phyloP scores from a whole-genome alignment of 2,113 vertebrate species.

The Chamaea fasciata region DNA sequence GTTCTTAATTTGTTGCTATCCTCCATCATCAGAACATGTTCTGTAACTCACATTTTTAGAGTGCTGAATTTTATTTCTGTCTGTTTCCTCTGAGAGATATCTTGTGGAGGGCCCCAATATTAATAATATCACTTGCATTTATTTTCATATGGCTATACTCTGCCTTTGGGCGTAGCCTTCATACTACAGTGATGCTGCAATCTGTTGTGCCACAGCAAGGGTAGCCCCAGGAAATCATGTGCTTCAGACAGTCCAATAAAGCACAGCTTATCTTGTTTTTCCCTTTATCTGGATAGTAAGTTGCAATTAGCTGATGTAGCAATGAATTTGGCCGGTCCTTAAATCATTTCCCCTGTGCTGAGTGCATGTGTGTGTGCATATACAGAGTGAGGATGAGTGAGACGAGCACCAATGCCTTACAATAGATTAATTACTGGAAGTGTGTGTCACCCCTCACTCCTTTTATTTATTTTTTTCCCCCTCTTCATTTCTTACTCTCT shows the following conservation, averaged over 20 bases:
- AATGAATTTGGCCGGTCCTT: neutral
- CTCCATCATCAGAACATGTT: neutral
- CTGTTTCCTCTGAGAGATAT: neutral
- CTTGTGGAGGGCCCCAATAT: neutral
- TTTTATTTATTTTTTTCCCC: too few species aligned
- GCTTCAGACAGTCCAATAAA: neutral
- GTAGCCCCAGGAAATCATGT: neutral
- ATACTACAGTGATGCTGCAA: neutral
- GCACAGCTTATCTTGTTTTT: neutral
- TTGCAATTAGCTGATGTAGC: neutral
- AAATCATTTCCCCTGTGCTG: neutral
- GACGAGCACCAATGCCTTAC: neutral
- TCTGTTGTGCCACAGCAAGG: neutral
- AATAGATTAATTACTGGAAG: neutral
- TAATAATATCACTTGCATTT: neutral
- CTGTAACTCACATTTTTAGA: neutral
- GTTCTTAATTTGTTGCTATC: neutral
- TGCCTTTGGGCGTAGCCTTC: neutral
- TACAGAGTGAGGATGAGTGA: neutral
- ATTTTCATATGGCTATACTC: neutral
- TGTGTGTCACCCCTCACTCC: rapidly evolving
- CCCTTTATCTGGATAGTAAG: neutral
- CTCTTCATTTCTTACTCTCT: neutral
- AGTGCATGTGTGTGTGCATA: neutral
- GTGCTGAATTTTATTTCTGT: neutral